Evolutionary conservation across 1,140 invertebrate species (phyloP).

Genomic region (Heterodera schachtii): DNA sequence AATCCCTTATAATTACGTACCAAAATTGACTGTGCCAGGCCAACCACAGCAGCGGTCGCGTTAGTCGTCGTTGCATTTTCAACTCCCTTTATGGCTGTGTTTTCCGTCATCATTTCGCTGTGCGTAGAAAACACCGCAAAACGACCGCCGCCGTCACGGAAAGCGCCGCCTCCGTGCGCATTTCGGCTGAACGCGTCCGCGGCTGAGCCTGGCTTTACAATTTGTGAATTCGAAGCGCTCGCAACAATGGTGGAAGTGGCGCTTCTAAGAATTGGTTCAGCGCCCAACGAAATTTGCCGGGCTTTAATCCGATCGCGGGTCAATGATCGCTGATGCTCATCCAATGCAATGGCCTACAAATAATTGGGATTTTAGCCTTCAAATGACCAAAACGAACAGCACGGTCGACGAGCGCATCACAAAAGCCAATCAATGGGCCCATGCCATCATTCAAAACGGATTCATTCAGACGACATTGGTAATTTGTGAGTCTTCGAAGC

Average conservation of each 20-base stretch:
- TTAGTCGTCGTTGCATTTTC: not conserved
- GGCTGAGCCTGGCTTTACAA: not conserved
- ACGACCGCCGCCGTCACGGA: not conserved
- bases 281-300: constrained; percentile 18
- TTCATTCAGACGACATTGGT: constrained; percentile 10
- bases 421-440: constrained; percentile 14
- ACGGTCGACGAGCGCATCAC: constrained; percentile 31
- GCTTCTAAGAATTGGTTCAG: constrained; percentile 28
- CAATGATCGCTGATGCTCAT: constrained; percentile 24
- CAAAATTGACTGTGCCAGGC: no score
- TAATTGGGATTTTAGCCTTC: not conserved
- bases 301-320: constrained; percentile 17
- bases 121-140: not conserved
- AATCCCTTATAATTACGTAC: no score
- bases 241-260: not conserved
- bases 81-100: not conserved
- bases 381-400: constrained; percentile 20
- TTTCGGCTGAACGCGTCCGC: not conserved
- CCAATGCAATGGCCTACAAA: constrained; percentile 28
- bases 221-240: not conserved
- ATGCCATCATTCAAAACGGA: constrained; percentile 24
- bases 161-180: not conserved
- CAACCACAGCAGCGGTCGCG: no score
- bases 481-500: constrained; percentile 2
- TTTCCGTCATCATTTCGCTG: not conserved